Conservation (phyloP, 1,140 invertebrate species). For the Ceratina calcarata region DNA sequence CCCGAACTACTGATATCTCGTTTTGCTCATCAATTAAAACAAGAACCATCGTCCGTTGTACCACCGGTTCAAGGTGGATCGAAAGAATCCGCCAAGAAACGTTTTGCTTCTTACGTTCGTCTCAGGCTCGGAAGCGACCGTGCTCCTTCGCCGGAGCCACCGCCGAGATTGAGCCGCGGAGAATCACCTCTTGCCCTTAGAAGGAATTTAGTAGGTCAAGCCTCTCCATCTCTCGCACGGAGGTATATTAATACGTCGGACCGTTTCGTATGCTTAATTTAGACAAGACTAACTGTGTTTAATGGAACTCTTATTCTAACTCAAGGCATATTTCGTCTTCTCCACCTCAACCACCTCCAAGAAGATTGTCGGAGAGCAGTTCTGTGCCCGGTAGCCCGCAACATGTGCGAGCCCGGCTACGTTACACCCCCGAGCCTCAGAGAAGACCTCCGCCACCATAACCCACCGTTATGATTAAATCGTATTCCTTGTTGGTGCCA, state of each 20-base stretch:
- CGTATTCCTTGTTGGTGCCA: slow-evolving; percentile 72
- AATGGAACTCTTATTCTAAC: background rate
- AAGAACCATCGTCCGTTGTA: slow-evolving; percentile 67
- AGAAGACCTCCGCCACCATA: slow-evolving; percentile 83
- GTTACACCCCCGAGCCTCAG: slow-evolving; percentile 87
- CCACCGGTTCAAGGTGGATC: slow-evolving; percentile 63
- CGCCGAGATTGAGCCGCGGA: slow-evolving; percentile 84
- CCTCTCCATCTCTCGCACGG: slow-evolving; percentile 81
- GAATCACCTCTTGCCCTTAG: slow-evolving; percentile 84
- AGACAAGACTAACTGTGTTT: background rate
- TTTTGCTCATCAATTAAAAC: slow-evolving; percentile 74
- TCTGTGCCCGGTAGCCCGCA: slow-evolving; percentile 87
- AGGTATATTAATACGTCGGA: slow-evolving; percentile 76
- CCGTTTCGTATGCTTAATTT: background rate
- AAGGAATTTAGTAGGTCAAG: slow-evolving; percentile 82
- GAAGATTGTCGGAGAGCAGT: slow-evolving; percentile 83
- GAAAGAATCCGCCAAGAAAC: slow-evolving; percentile 81
- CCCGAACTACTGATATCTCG: slow-evolving; percentile 77
- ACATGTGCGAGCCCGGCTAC: slow-evolving; percentile 84
- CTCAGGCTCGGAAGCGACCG: slow-evolving; percentile 78
- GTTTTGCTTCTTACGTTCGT: slow-evolving; percentile 90
- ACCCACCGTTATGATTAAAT: slow-evolving; percentile 71
- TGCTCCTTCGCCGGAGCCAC: slow-evolving; percentile 84
- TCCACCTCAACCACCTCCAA: slow-evolving; percentile 84
- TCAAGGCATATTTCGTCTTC: slow-evolving; percentile 84